Evolutionary conservation across 2,113 vertebrate genomes (phyloP).

Genomic region (Gasterosteus aculeatus): DNA sequence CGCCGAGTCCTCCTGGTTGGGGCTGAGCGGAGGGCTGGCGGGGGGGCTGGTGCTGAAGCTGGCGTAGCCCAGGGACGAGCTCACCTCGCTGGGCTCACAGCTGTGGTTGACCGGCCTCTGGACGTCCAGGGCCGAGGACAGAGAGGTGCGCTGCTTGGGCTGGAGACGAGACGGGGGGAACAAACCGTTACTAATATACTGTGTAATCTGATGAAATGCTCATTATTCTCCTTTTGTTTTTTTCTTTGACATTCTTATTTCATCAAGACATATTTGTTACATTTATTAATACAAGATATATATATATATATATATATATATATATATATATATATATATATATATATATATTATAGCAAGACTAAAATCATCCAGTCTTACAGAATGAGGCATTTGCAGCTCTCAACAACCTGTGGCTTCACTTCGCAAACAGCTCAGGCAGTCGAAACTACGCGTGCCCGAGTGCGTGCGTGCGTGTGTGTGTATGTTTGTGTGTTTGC

Average conservation of each 20-base stretch:
- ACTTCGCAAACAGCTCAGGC: slow-evolving; percentile 49
- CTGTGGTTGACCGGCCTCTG: slow-evolving; percentile 90
- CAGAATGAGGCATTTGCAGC: slow-evolving; percentile 60
- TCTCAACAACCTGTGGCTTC: slow-evolving; percentile 59
- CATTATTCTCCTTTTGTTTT: too few species aligned
- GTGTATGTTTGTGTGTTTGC: not conserved
- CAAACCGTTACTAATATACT: not conserved
- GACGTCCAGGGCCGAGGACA: slow-evolving; percentile 94
- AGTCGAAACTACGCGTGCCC: slow-evolving; percentile 31
- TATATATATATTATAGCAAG: too few species aligned
- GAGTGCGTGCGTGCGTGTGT: not conserved
- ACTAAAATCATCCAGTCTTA: slow-evolving; percentile 13
- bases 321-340: too few species aligned
- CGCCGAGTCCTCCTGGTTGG: slow-evolving; percentile 86
- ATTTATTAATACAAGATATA: not conserved
- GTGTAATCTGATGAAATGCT: too few species aligned
- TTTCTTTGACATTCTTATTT: too few species aligned
- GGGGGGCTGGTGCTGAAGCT: slow-evolving; percentile 89
- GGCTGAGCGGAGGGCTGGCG: slow-evolving; percentile 85
- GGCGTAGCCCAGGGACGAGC: slow-evolving; percentile 88
- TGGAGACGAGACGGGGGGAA: slow-evolving; percentile 66
- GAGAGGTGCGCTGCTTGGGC: slow-evolving; percentile 95
- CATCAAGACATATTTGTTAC: not conserved
- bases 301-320: too few species aligned
- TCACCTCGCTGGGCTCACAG: slow-evolving; percentile 94